Conservation (phyloP, 2,797 vertebrate genomes). For the Myripristis jacobus region DNA sequence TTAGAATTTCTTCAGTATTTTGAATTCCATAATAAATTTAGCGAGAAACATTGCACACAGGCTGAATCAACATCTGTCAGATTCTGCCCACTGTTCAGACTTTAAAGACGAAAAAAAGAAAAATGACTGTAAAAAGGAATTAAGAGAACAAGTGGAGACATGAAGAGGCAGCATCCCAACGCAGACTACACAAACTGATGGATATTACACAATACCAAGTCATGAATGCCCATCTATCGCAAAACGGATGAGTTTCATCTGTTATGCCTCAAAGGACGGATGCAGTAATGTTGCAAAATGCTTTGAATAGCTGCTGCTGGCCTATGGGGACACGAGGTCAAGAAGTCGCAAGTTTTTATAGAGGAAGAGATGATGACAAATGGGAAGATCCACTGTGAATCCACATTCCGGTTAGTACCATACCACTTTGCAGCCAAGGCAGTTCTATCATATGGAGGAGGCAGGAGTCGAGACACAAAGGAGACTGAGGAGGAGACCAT, state of each 20-base stretch:
- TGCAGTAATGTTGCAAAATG: slow-evolving; percentile 36
- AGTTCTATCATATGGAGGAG: slow-evolving; percentile 11
- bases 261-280: slow-evolving; percentile 38
- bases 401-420: slow-evolving; percentile 35
- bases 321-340: slow-evolving; percentile 42
- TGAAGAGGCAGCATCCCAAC: slow-evolving; percentile 42
- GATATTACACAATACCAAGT: slow-evolving; percentile 60
- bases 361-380: slow-evolving; percentile 34
- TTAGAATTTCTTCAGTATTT: neutral
- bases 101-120: slow-evolving; percentile 35
- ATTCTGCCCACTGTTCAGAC: slow-evolving; percentile 10
- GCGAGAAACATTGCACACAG: neutral
- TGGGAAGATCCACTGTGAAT: slow-evolving; percentile 32
- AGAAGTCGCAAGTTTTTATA: slow-evolving; percentile 14
- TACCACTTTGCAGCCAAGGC: slow-evolving; percentile 4
- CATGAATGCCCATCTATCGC: slow-evolving; percentile 25
- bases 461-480: slow-evolving; percentile 53
- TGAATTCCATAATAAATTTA: neutral
- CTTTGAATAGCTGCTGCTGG: slow-evolving; percentile 46
- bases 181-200: slow-evolving; percentile 14
- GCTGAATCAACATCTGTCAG: neutral
- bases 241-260: slow-evolving; percentile 46
- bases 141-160: slow-evolving; percentile 58
- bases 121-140: slow-evolving; percentile 21
- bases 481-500: slow-evolving; percentile 43